These are phyloP conservation scores for Harlomillsia oculata DNA, from an alignment of 1,140 invertebrate species.

Conservation along the genomic window DNA sequence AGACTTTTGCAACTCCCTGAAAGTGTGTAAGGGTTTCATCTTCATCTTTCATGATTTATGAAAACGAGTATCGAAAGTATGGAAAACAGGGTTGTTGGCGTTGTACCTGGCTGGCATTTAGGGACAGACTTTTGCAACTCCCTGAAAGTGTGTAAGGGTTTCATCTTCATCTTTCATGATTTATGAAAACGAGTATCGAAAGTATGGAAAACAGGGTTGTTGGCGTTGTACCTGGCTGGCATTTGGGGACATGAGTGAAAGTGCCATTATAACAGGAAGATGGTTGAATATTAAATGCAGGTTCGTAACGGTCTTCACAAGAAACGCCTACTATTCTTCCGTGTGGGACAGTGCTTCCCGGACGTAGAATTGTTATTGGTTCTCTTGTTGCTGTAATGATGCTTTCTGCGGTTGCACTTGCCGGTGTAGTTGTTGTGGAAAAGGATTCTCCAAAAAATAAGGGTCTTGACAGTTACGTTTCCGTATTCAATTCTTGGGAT, in stretches of 20 bases:
- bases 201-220: too few relatives aligned
- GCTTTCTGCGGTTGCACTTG: constrained; percentile 8
- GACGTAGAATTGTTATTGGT: constrained; percentile 40
- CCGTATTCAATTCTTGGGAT: constrained; percentile 28
- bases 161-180: too few relatives aligned
- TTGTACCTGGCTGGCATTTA: constrained; percentile 67
- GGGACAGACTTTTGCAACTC: constrained; percentile 79
- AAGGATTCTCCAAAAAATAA: too few relatives aligned
- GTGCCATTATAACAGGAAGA: constrained; percentile 87
- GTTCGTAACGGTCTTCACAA: constrained; percentile 77
- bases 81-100: too few relatives aligned
- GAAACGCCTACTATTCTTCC: constrained; percentile 75
- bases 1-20: constrained; percentile 72
- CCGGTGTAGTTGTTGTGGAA: constrained; percentile 20
- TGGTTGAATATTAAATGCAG: constrained; percentile 55
- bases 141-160: too few relatives aligned
- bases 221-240: constrained; percentile 66
- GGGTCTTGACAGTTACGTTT: too few relatives aligned
- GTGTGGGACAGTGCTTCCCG: constrained; percentile 60
- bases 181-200: too few relatives aligned
- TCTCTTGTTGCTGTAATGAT: constrained; percentile 38
- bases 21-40: too few relatives aligned
- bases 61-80: too few relatives aligned
- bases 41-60: too few relatives aligned
- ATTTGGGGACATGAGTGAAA: constrained; percentile 83